phyloP scores from a whole-genome alignment of 2,113 vertebrate species.

The Zosterops borbonicus region DNA sequence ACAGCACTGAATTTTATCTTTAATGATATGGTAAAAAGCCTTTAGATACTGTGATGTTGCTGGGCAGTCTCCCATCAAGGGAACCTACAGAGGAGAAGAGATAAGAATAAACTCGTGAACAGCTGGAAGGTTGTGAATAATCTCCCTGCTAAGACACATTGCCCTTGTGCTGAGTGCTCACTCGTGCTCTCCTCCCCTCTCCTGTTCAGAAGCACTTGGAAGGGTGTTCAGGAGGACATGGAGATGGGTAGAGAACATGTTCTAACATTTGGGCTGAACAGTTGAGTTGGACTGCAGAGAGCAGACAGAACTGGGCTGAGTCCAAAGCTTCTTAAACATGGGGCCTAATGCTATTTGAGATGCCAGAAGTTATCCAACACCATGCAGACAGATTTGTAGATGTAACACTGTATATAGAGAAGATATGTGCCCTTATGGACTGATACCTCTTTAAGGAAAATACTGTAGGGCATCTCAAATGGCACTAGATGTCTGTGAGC shows the following conservation, averaged over 20 bases:
- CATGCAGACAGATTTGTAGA: background rate
- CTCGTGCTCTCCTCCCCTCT: background rate
- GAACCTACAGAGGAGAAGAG: background rate
- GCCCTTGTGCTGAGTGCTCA: background rate
- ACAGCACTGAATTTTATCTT: background rate
- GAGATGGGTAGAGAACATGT: background rate
- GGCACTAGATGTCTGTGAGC: background rate
- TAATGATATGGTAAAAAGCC: background rate
- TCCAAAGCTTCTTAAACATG: background rate
- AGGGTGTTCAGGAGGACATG: background rate
- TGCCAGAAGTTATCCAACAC: background rate
- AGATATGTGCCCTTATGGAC: background rate
- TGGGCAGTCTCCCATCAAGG: background rate
- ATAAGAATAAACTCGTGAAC: background rate
- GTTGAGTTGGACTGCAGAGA: background rate
- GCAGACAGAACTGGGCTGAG: background rate
- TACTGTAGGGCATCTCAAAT: background rate
- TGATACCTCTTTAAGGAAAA: background rate
- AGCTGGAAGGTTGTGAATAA: background rate
- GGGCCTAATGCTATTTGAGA: background rate
- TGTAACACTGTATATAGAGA: background rate
- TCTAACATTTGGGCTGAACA: background rate
- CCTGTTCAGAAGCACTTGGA: background rate
- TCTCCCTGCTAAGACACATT: background rate
- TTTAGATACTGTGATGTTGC: background rate